phyloP scores from a whole-genome alignment of 1,140 invertebrate species.

The Drosophila micromelanica region DNA sequence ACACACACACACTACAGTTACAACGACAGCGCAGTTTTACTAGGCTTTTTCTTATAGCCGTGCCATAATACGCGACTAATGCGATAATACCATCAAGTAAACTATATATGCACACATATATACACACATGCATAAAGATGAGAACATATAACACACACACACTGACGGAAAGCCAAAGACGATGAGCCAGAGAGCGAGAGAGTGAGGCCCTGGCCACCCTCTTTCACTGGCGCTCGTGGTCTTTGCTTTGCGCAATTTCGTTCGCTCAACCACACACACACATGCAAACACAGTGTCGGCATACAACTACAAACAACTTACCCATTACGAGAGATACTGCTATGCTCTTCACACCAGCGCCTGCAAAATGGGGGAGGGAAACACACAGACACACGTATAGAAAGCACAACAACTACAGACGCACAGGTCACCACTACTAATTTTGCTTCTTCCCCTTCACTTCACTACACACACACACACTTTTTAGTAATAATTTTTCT shows the following conservation, averaged over 20 bases:
- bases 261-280: conserved; percentile 48
- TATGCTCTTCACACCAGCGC: conserved; percentile 75
- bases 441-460: conserved; percentile 61
- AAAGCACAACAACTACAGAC: conserved; percentile 77
- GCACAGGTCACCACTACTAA: conserved; percentile 77
- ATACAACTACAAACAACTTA: conserved; percentile 69
- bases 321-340: conserved; percentile 74
- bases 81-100: conserved; percentile 67
- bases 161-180: conserved; percentile 14
- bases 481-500: conserved; percentile 73
- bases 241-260: conserved; percentile 65
- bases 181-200: conserved; percentile 20
- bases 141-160: conserved; percentile 27
- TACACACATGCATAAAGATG: conserved; percentile 12
- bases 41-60: conserved; percentile 41
- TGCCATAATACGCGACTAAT: conserved; percentile 63
- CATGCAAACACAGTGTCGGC: conserved; percentile 44
- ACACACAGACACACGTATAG: conserved; percentile 57
- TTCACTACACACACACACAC: conserved; percentile 34
- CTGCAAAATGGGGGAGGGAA: conserved; percentile 76
- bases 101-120: conserved; percentile 28
- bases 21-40: conserved; percentile 22
- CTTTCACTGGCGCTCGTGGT: conserved; percentile 55
- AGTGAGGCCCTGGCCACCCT: conserved; percentile 52
- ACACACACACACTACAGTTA: conserved; percentile 2